phyloP scores from a whole-genome alignment of 1,140 invertebrate species.

The Caenorhabditis remanei region DNA sequence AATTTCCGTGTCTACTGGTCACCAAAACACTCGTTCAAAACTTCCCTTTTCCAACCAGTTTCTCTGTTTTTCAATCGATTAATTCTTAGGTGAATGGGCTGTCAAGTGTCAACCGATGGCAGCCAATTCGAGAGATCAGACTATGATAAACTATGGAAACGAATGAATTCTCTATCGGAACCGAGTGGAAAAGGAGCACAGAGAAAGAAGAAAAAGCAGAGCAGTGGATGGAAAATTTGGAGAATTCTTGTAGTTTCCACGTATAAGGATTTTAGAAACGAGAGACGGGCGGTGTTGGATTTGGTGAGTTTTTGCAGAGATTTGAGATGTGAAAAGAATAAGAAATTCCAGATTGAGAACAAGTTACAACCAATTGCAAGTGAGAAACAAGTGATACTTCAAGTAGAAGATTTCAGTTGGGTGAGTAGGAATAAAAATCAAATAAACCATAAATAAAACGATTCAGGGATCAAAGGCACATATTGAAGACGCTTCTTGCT shows the following conservation, averaged over 20 bases:
- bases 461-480: slow-evolving; percentile 39
- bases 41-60: slow-evolving; percentile 10
- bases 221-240: not conserved
- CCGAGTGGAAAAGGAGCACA: not conserved
- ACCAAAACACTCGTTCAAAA: not conserved
- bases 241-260: slow-evolving; percentile 21
- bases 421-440: not conserved
- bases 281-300: slow-evolving; percentile 23
- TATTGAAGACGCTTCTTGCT: slow-evolving; percentile 29
- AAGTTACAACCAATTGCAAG: slow-evolving; percentile 27
- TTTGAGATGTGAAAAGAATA: not conserved
- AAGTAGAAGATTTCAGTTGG: slow-evolving; percentile 44
- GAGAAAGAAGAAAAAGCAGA: not conserved
- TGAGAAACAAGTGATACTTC: slow-evolving; percentile 29
- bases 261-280: slow-evolving; percentile 36
- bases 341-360: slow-evolving; percentile 27
- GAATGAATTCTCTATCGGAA: slow-evolving; percentile 12
- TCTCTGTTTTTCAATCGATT: not conserved
- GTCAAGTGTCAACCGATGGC: slow-evolving; percentile 40
- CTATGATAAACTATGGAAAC: slow-evolving; percentile 43
- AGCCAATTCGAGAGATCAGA: slow-evolving; percentile 45
- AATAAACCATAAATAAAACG: not conserved
- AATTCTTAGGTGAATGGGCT: slow-evolving; percentile 44
- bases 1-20: not conserved
- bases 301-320: not conserved